These are phyloP conservation scores for Diplogasteroides magnus DNA, from an alignment of 1,140 invertebrate species.

Conservation along the genomic window DNA sequence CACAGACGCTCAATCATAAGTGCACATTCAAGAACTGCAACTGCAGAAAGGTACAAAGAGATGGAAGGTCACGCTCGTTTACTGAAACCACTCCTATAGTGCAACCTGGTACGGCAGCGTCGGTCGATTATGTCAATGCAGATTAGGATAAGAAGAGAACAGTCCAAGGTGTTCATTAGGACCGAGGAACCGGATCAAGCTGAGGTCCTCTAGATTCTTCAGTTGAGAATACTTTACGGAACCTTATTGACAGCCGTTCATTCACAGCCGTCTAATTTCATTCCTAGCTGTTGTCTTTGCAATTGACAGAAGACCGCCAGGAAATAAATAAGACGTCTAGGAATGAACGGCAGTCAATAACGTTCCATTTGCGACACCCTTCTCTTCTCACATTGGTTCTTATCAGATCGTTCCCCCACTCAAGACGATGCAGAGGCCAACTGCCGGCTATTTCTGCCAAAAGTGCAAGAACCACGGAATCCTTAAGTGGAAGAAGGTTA, in stretches of 20 bases:
- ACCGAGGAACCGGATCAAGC: slow-evolving; percentile 26
- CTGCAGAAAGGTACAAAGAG: slow-evolving; percentile 41
- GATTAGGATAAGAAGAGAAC: slow-evolving; percentile 47
- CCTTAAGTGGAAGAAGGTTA: slow-evolving; percentile 50
- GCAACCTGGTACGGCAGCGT: slow-evolving; percentile 43
- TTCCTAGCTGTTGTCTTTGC: too few species aligned
- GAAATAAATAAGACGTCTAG: too few species aligned
- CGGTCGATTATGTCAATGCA: slow-evolving; percentile 51
- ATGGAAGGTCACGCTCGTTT: background rate
- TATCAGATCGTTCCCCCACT: background rate
- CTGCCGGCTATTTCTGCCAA: slow-evolving; percentile 48
- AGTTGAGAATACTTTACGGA: too few species aligned
- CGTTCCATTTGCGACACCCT: too few species aligned
- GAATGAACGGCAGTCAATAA: too few species aligned
- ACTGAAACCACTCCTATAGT: slow-evolving; percentile 35
- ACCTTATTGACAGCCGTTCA: too few species aligned
- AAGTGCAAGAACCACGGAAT: slow-evolving; percentile 51
- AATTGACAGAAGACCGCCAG: too few species aligned
- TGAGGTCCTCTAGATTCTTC: slow-evolving; percentile 15
- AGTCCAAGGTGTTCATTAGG: slow-evolving; percentile 46
- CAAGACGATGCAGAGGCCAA: background rate
- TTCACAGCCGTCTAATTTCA: too few species aligned
- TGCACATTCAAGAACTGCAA: slow-evolving; percentile 45
- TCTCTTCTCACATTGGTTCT: slow-evolving; percentile 29
- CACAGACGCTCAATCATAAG: slow-evolving; percentile 47